These are phyloP conservation scores for Sarcophaga peregrina DNA, from an alignment of 1,140 invertebrate genomes.

Conservation along the genomic window DNA sequence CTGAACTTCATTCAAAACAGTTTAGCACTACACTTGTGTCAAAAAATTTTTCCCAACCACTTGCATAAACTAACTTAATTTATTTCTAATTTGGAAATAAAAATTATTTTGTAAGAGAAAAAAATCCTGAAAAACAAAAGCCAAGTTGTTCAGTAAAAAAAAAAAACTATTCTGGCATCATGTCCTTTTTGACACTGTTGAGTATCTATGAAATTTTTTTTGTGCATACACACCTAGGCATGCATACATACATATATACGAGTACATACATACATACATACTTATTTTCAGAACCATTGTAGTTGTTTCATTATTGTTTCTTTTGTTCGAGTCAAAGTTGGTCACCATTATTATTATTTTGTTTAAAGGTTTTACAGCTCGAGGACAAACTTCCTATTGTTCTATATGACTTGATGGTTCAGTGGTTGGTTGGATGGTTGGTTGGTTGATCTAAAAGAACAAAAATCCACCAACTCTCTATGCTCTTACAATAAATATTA, in stretches of 20 bases:
- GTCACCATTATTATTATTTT: slow-evolving; percentile 31
- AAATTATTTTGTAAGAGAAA: too few species aligned
- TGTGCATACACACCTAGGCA: too few species aligned
- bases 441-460: neutral
- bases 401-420: slow-evolving; percentile 20
- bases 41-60: too few species aligned
- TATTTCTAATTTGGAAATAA: too few species aligned
- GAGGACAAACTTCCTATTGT: slow-evolving; percentile 40
- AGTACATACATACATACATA: too few species aligned
- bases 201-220: neutral
- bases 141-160: neutral
- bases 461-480: too few species aligned
- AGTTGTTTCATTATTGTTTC: slow-evolving; percentile 20
- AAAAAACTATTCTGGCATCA: neutral
- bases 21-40: too few species aligned
- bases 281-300: neutral
- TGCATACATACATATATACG: too few species aligned
- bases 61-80: too few species aligned
- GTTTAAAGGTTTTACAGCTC: slow-evolving; percentile 37
- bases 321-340: slow-evolving; percentile 40
- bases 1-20: too few species aligned
- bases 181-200: neutral
- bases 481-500: neutral
- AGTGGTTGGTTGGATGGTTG: neutral
- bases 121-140: too few species aligned